These are phyloP conservation scores for Adelphocoris suturalis DNA, from an alignment of 2,888 invertebrate species.

Conservation along the genomic window DNA sequence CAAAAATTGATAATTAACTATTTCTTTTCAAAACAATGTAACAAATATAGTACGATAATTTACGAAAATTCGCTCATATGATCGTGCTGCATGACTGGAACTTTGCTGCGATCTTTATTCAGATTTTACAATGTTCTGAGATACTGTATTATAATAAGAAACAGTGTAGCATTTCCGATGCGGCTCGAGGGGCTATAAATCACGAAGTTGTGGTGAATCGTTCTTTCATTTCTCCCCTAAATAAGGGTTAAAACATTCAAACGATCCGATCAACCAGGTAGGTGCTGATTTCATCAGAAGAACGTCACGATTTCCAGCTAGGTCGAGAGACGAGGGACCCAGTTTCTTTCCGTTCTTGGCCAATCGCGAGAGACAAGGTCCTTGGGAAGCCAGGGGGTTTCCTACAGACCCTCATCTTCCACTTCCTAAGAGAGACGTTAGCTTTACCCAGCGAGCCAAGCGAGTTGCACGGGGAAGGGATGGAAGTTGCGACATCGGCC, in stretches of 20 bases:
- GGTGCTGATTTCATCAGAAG: conserved; percentile 22
- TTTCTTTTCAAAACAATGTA: no score
- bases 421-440: conserved; percentile 16
- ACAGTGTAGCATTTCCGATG: no score
- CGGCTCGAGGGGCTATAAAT: no score
- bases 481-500: conserved; percentile 2
- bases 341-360: conserved; percentile 31
- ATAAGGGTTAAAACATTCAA: background rate
- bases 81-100: no score
- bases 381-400: background rate
- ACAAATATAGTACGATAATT: no score
- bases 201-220: no score
- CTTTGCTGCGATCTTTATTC: no score
- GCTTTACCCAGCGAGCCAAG: background rate
- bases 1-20: no score
- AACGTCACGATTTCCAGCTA: background rate
- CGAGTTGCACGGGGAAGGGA: background rate
- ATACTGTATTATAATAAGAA: no score
- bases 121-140: no score
- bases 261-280: background rate
- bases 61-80: no score
- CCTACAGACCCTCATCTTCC: background rate
- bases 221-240: no score
- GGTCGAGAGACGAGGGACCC: background rate
- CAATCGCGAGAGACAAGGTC: background rate